Base-by-base conservation (phyloP, 2,113 vertebrate species). In the Hemibagrus wyckioides region DNA sequence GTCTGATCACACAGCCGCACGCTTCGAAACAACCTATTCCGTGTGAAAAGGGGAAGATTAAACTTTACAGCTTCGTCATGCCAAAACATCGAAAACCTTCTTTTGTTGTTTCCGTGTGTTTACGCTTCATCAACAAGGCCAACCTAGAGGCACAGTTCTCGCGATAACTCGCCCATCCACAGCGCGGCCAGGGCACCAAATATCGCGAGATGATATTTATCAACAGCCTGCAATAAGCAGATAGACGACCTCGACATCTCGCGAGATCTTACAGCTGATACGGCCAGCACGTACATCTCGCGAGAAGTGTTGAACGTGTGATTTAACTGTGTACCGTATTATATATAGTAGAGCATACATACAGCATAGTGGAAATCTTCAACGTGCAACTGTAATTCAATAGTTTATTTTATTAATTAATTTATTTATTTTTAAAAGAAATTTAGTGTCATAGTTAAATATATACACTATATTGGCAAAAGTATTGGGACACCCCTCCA, bases 91-190 rank as follows among this genome's bases (percentile, higher is more conserved):
- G 50, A 44, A 54, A 84, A 36, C 6, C 48, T 14, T 0, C 14
- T 30, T 54, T 69, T 67, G 23, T 25, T n/a, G 44, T 69, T 54
- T 84, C 67, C 28, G 54, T 76, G 65, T 87, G 80, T 87, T 87
- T 83, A 87, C 86, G 41, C 19, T 54, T 39, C 71, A 44, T 69
- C 63, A 80, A 39, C 41, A 52, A 83, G 86, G 86, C 86, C 86
- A 33, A 39, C 41, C 30, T 4, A 44, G 30, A 63, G 50, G 21
- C 17, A 41, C 61, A 61, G 54, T 3, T 83, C 67, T 87, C 86
- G 86, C 86, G 86, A 87, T 41, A 83, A 54, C 30, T 83, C 39
- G 0, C 6, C 6, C 21, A 44, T 8, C 6, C 30, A 39, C 4
- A 2, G 0, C 52, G 3, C 36, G 0, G 0, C 10, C 19, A 4